phyloP scores from a whole-genome alignment of 2,113 vertebrate genomes.

The Alces alces region DNA sequence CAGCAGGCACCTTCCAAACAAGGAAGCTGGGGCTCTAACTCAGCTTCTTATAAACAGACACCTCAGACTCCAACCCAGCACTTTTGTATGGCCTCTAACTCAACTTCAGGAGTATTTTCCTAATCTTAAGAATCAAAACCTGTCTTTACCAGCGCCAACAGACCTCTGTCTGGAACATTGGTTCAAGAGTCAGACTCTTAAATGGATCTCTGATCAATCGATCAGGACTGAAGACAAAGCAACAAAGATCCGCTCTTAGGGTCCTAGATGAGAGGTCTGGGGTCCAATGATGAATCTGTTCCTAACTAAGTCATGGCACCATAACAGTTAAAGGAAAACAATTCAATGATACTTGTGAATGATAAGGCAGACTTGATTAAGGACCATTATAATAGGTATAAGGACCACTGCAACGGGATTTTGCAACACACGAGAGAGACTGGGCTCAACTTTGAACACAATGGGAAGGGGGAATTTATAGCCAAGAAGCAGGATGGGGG shows the following conservation, averaged over 20 bases:
- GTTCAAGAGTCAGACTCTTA: not conserved
- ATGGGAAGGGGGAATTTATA: not conserved
- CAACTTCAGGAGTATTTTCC: not conserved
- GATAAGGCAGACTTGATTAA: not conserved
- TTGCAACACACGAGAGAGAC: not conserved
- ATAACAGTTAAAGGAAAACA: not conserved
- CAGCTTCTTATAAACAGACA: not conserved
- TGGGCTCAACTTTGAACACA: not conserved
- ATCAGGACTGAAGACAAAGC: constrained; percentile 20
- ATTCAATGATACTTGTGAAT: constrained; percentile 1
- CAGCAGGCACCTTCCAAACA: not conserved
- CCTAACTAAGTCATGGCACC: not conserved
- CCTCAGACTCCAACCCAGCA: not conserved
- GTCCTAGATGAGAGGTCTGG: not conserved
- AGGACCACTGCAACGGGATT: not conserved
- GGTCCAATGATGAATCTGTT: constrained; percentile 39
- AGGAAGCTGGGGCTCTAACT: not conserved
- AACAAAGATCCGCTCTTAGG: not conserved
- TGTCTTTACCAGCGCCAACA: not conserved
- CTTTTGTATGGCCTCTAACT: not conserved
- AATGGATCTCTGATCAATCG: constrained; percentile 1
- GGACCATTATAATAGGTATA: not conserved
- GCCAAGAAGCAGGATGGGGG: not conserved
- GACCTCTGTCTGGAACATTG: not conserved
- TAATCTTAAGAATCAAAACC: not conserved